phyloP scores from a whole-genome alignment of 2,888 invertebrate species.

The Rhaphigaster nebulosa region DNA sequence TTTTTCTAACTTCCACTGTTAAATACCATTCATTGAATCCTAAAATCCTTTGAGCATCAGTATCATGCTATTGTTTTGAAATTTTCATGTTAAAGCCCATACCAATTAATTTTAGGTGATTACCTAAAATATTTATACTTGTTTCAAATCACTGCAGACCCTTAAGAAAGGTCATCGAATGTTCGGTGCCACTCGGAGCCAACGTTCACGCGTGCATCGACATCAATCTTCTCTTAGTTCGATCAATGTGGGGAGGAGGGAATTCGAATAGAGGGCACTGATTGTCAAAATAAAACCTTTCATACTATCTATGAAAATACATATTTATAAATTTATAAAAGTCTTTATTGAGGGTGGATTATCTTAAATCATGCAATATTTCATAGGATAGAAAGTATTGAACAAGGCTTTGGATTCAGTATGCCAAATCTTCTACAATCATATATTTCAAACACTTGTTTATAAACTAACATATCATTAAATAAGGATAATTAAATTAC shows the following conservation, averaged over 20 bases:
- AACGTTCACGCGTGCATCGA: slow-evolving; percentile 32
- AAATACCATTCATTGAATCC: not conserved
- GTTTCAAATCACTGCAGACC: not conserved
- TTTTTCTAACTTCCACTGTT: no score
- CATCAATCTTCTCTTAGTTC: slow-evolving; percentile 10
- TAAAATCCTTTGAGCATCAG: not conserved
- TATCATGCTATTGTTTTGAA: not conserved
- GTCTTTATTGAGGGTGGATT: no score
- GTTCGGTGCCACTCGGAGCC: slow-evolving; percentile 33
- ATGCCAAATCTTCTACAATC: no score
- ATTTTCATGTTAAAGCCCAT: not conserved
- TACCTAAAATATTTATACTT: not conserved
- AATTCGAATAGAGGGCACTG: not conserved
- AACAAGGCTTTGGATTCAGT: not conserved
- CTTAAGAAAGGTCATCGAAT: not conserved
- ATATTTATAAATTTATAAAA: not conserved
- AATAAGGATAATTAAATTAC: no score
- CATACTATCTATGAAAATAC: not conserved
- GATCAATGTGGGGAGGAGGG: not conserved
- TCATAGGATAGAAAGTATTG: no score
- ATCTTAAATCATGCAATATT: not conserved
- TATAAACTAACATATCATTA: no score
- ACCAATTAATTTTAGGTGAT: not conserved
- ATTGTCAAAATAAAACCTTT: not conserved
- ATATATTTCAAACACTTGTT: no score